Base-by-base conservation (phyloP, 2,888 invertebrate species). In the Thyatira batis region DNA sequence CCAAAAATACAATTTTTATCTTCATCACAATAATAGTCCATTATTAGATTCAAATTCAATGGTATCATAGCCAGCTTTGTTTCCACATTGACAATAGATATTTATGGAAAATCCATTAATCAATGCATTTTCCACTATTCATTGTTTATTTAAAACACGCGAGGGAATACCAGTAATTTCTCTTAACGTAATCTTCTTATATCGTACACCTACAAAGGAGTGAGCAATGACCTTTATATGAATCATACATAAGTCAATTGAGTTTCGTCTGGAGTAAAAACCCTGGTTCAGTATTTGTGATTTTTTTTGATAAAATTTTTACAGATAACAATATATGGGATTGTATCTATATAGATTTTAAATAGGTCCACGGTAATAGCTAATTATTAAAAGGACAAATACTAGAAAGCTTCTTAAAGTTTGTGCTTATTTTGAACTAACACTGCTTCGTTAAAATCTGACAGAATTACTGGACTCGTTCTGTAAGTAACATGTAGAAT, bases 1-100 rank as follows among this genome's bases (percentile, higher is more conserved):
- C 11, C 11, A 30, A 13, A 13, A 3, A 13, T 33, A 13, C 13
- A 3, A 13, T 13, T 30, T 33, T 39, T 55, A 57, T 57, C 54
- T 51, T 50, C 27, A 6, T 25, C 13, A 21, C 20, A 33, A 13
- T 11, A 11, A 11, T 30, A 30, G 13, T 53, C 51, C 46, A 53
- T 54, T 60, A 53, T 49, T 52, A 50, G 49, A 60, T 61, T 61
- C 58, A 52, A 58, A 55, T 55, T 33, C 5, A 55, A 61, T 70
- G 64, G 54, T 60, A 60, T 67, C 57, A 64, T 48, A 51, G 52
- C 44, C 43, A 50, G 53, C 55, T 63, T 55, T 60, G 62, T 62
- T 54, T 28, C 20, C 45, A 43, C 57, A 53, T 43, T 57, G 44
- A 59, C 51, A 64, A 63, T 66, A 61, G 54, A 64, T 51, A 50